Evolutionary conservation across 1,140 invertebrate genomes (phyloP).

Genomic region (Neodiprion fabricii): DNA sequence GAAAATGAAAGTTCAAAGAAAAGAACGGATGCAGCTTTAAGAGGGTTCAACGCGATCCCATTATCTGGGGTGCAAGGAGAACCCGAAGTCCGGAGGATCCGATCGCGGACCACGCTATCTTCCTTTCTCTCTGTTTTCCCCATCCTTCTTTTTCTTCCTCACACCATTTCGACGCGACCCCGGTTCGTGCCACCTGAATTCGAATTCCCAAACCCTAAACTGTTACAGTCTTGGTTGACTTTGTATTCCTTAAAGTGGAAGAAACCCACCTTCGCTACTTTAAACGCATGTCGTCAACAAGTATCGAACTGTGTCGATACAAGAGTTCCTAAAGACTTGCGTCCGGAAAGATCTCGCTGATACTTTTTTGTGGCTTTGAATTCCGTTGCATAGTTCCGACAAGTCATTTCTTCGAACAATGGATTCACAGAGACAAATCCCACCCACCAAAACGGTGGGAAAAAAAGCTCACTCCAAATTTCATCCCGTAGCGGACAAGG

Average conservation of each 20-base stretch:
- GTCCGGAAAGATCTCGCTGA: neutral
- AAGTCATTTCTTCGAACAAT: too few relatives aligned
- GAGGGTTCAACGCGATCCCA: constrained; percentile 24
- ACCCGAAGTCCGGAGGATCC: neutral
- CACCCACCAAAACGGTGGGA: too few relatives aligned
- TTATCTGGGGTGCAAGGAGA: constrained; percentile 20
- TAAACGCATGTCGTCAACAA: neutral
- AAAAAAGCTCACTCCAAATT: too few relatives aligned
- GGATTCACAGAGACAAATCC: too few relatives aligned
- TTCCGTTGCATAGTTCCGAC: neutral
- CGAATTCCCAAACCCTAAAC: neutral
- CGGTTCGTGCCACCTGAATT: neutral
- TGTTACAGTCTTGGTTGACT: too few relatives aligned
- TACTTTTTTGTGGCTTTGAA: neutral
- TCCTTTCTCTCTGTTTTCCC: neutral
- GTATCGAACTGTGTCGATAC: neutral
- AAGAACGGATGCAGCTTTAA: constrained; percentile 19
- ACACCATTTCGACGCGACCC: neutral
- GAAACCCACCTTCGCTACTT: neutral
- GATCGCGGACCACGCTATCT: neutral
- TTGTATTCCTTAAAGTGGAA: too few relatives aligned
- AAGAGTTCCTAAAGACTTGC: constrained; percentile 5
- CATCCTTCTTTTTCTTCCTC: constrained; percentile 6
- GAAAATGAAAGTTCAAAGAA: constrained; percentile 28
- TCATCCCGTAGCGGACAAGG: neutral